These are phyloP conservation scores for Papilio protenor DNA, from an alignment of 2,888 invertebrate genomes.

Conservation along the genomic window DNA sequence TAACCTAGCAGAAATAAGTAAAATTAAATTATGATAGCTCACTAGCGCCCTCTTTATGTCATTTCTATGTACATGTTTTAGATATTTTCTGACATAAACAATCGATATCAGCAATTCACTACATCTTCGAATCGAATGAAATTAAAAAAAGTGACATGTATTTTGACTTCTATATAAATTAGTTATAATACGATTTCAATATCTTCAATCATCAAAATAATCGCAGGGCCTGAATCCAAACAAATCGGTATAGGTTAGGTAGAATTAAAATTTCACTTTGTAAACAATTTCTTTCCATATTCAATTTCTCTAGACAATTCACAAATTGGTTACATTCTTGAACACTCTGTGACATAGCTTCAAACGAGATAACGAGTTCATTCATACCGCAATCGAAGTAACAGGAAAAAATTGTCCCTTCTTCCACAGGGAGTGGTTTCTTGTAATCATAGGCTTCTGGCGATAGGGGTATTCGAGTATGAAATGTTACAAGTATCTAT, in stretches of 20 bases:
- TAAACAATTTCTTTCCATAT: too few relatives aligned
- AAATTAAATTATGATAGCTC: too few relatives aligned
- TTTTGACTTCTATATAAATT: too few relatives aligned
- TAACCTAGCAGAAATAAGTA: too few relatives aligned
- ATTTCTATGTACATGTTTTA: too few relatives aligned
- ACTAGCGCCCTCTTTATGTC: too few relatives aligned
- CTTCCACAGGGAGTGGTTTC: background rate
- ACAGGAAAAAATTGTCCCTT: background rate
- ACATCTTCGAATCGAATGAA: too few relatives aligned
- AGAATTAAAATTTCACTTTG: too few relatives aligned
- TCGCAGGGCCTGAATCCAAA: background rate
- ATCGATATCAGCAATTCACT: too few relatives aligned
- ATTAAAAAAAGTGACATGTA: too few relatives aligned
- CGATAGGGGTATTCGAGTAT: background rate
- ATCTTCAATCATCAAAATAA: background rate
- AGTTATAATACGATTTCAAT: too few relatives aligned
- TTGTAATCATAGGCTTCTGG: background rate
- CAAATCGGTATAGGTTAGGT: background rate
- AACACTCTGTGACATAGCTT: conserved; percentile 27
- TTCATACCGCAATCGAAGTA: conserved; percentile 47
- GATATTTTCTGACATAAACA: background rate
- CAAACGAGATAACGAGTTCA: conserved; percentile 51
- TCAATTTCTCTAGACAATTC: background rate
- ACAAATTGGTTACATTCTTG: background rate
- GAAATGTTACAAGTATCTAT: background rate